Percentiles rank a stretch among this genome's conserved stretches.
Evolutionary conservation across 1,140 invertebrate species (phyloP).

Genomic region (Lerema accius): DNA sequence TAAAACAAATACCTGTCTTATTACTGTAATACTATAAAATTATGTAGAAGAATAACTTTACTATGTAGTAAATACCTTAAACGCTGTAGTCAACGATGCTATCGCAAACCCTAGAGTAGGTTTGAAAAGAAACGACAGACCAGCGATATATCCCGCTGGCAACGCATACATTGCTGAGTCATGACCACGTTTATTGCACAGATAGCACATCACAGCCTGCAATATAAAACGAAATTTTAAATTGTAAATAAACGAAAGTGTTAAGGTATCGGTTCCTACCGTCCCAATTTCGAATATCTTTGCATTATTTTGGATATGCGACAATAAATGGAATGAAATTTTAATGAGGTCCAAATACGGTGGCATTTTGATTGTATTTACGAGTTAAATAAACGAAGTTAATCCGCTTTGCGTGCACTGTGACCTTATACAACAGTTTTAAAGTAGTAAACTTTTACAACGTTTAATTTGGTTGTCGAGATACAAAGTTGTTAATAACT

Average conservation of each 20-base stretch:
- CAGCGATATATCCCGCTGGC: slow-evolving; percentile 76
- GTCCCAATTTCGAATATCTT: slow-evolving; percentile 19
- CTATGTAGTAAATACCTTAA: too few relatives aligned
- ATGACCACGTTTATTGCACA: slow-evolving; percentile 64
- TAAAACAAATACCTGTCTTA: too few relatives aligned
- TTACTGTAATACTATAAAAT: too few relatives aligned
- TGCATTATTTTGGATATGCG: slow-evolving; percentile 17
- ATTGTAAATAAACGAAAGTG: neutral
- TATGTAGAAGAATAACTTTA: too few relatives aligned
- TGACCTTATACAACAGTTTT: too few relatives aligned
- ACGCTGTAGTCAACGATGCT: slow-evolving; percentile 64
- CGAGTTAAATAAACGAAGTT: too few relatives aligned
- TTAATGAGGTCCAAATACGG: neutral
- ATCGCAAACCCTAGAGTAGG: slow-evolving; percentile 69
- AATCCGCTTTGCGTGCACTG: too few relatives aligned
- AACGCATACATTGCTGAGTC: slow-evolving; percentile 74
- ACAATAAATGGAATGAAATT: slow-evolving; percentile 16
- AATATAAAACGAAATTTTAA: slow-evolving; percentile 36
- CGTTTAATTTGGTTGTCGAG: too few relatives aligned
- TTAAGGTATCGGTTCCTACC: neutral
- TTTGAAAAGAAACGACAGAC: slow-evolving; percentile 75
- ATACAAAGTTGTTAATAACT: too few relatives aligned
- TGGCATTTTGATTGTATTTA: neutral
- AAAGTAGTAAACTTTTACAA: too few relatives aligned
- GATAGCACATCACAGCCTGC: slow-evolving; percentile 75